phyloP scores from a whole-genome alignment of 2,113 vertebrate genomes.

The Puffinus mauretanicus region DNA sequence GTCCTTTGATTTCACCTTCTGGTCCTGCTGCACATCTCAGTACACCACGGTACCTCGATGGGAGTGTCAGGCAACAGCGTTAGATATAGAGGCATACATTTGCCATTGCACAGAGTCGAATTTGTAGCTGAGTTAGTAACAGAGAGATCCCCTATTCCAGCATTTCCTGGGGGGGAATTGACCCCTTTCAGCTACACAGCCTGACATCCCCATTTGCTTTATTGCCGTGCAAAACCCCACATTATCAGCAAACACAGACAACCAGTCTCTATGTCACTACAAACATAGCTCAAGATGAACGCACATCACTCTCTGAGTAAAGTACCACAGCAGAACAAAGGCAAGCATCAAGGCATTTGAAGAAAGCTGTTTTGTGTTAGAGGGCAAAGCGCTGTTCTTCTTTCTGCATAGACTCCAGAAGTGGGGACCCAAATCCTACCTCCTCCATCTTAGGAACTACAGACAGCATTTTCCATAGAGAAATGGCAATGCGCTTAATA shows the following conservation, averaged over 20 bases:
- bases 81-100: not conserved
- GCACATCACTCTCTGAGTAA: not conserved
- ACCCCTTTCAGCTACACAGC: not conserved
- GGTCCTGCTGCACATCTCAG: not conserved
- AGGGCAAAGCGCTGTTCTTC: not conserved
- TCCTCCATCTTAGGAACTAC: not conserved
- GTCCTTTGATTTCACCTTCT: not conserved
- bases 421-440: not conserved
- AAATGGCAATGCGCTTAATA: not conserved
- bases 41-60: rapidly evolving
- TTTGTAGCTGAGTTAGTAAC: not conserved
- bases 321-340: not conserved
- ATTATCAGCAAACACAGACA: not conserved
- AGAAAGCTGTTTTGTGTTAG: not conserved
- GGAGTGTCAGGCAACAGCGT: not conserved
- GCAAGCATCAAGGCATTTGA: not conserved
- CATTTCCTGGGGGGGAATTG: not conserved
- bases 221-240: not conserved
- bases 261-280: not conserved
- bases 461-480: not conserved
- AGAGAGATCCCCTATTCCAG: not conserved
- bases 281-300: not conserved
- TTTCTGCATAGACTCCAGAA: not conserved
- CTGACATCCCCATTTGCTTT: not conserved
- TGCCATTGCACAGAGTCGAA: not conserved